These are phyloP conservation scores for Argentina silus DNA, from an alignment of 2,797 vertebrate genomes.

Conservation along the genomic window DNA sequence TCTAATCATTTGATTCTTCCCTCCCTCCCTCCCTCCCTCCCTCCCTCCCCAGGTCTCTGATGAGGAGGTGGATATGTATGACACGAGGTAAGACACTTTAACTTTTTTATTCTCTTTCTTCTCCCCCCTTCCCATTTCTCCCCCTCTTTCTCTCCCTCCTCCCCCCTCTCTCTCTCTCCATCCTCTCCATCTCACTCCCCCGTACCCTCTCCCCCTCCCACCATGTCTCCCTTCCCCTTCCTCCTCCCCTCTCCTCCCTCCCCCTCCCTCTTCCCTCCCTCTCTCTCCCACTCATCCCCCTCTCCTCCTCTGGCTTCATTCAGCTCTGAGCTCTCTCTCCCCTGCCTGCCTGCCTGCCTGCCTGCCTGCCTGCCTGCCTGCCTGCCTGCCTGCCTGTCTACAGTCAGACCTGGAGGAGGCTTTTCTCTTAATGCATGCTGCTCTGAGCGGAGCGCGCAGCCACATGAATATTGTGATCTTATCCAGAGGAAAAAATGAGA, in stretches of 20 bases:
- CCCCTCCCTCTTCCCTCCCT: constrained; percentile 14
- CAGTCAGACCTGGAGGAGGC: constrained; percentile 68
- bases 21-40: constrained; percentile 76
- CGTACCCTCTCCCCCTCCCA: neutral
- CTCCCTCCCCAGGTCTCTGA: constrained; percentile 83
- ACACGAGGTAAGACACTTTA: constrained; percentile 88
- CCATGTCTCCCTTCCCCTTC: constrained; percentile 9
- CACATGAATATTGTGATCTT: constrained; percentile 68
- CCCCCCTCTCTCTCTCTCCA: neutral
- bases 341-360: constrained; percentile 52
- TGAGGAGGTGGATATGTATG: constrained; percentile 88
- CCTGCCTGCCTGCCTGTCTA: constrained; percentile 52
- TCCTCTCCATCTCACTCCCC: neutral
- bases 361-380: too few relatives aligned
- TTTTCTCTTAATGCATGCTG: constrained; percentile 66
- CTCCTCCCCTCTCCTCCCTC: constrained; percentile 6
- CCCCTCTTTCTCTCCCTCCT: neutral
- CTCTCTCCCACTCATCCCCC: constrained; percentile 8
- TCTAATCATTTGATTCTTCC: constrained; percentile 66
- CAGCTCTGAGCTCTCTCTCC: constrained; percentile 35
- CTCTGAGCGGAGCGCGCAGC: constrained; percentile 65
- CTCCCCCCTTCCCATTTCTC: neutral
- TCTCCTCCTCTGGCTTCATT: constrained; percentile 36
- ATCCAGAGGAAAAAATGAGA: constrained; percentile 77
- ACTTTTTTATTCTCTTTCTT: constrained; percentile 50